Evolutionary conservation across 2,113 vertebrate genomes (phyloP).

Genomic region (Orthonyx spaldingii): DNA sequence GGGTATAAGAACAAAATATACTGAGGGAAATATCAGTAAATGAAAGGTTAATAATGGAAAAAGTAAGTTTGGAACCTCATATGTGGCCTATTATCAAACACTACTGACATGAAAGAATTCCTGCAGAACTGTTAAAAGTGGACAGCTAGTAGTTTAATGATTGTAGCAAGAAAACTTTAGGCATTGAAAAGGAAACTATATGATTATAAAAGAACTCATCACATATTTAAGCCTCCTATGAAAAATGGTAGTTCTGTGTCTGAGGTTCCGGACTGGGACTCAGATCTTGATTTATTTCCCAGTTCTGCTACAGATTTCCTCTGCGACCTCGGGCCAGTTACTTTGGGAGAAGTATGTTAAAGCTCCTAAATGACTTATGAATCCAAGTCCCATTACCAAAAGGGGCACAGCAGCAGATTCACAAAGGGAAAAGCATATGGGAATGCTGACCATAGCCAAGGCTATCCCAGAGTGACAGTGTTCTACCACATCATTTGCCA

Average conservation of each 20-base stretch:
- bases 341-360: constrained; percentile 22
- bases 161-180: background rate
- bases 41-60: constrained; percentile 40
- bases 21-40: constrained; percentile 33
- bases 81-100: constrained; percentile 49
- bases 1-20: constrained; percentile 3
- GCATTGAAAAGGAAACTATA: constrained; percentile 31
- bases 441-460: background rate
- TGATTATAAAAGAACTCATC: constrained; percentile 56
- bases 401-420: background rate
- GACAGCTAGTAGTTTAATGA: constrained; percentile 40
- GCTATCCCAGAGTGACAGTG: background rate
- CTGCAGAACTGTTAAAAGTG: constrained; percentile 37
- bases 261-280: constrained; percentile 32
- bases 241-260: constrained; percentile 39
- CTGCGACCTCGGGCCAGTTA: constrained; percentile 13
- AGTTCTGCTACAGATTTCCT: constrained; percentile 55
- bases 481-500: background rate
- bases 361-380: constrained; percentile 11
- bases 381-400: background rate
- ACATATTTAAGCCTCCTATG: constrained; percentile 10
- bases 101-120: constrained; percentile 57
- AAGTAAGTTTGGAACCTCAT: constrained; percentile 15
- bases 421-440: background rate
- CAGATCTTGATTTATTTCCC: constrained; percentile 57